Evolutionary conservation across 2,888 invertebrate genomes (phyloP).

Genomic region (Trichopoda pennipes): DNA sequence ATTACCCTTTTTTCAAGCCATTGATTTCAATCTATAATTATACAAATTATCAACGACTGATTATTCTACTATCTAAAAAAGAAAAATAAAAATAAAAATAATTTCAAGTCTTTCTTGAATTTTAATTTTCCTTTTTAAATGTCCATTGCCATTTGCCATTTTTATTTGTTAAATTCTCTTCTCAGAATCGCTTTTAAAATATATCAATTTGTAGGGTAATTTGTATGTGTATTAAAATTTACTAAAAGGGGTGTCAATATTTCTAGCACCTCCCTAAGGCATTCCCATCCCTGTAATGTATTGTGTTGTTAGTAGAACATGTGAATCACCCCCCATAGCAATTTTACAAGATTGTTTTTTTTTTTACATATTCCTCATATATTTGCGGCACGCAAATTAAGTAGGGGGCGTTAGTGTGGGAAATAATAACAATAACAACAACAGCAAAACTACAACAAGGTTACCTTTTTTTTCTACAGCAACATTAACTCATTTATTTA

Average conservation of each 20-base stretch:
- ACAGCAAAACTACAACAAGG: slow-evolving; percentile 60
- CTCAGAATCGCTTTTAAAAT: too few relatives aligned
- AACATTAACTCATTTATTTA: slow-evolving; percentile 50
- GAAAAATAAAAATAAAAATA: too few relatives aligned
- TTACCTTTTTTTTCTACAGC: slow-evolving; percentile 45
- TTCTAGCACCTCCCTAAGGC: slow-evolving; percentile 49
- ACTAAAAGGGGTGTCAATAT: slow-evolving; percentile 28
- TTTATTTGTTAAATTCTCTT: too few relatives aligned
- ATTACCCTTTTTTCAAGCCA: too few relatives aligned
- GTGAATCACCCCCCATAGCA: slow-evolving; percentile 22
- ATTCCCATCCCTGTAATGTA: slow-evolving; percentile 24
- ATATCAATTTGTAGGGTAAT: too few relatives aligned
- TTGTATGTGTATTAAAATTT: neutral
- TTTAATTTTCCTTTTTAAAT: too few relatives aligned
- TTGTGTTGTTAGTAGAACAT: neutral
- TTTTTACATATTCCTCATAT: slow-evolving; percentile 13
- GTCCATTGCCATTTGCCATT: too few relatives aligned
- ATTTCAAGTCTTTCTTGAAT: too few relatives aligned
- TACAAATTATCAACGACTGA: too few relatives aligned
- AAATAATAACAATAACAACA: slow-evolving; percentile 36
- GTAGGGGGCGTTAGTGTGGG: slow-evolving; percentile 64
- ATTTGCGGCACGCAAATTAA: slow-evolving; percentile 50
- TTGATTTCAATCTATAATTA: too few relatives aligned
- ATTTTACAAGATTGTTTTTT: slow-evolving; percentile 12
- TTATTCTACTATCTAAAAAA: too few relatives aligned